A percentile compares a stretch with the other conserved stretches of the same genome.
These are phyloP conservation scores for Ooceraea biroi DNA, from an alignment of 1,140 invertebrate species.

Conservation along the genomic window DNA sequence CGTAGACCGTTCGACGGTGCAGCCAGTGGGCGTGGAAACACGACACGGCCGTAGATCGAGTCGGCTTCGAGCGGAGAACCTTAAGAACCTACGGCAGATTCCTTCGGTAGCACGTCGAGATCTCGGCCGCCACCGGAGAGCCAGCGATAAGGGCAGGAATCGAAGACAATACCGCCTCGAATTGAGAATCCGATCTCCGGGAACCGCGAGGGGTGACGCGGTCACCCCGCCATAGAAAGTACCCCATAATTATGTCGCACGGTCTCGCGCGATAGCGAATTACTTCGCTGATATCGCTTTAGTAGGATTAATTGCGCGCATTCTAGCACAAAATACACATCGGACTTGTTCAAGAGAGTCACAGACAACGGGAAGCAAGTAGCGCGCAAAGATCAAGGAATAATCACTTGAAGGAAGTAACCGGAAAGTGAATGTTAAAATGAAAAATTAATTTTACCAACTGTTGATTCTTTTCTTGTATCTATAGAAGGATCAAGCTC, in stretches of 20 bases:
- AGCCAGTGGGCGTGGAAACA: constrained; percentile 79
- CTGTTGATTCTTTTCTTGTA: neutral
- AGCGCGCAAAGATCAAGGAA: neutral
- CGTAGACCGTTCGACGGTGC: constrained; percentile 71
- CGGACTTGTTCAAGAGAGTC: neutral
- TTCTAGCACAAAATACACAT: neutral
- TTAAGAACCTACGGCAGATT: constrained; percentile 65
- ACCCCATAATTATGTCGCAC: neutral
- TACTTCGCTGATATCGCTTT: neutral
- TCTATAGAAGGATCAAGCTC: constrained; percentile 3
- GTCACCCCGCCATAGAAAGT: constrained; percentile 18
- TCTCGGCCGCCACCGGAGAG: constrained; percentile 64
- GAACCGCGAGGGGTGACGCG: constrained; percentile 39
- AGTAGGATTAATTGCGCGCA: neutral
- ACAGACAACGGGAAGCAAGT: neutral
- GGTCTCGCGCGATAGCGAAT: neutral
- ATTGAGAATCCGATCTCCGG: constrained; percentile 58
- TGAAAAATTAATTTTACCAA: neutral
- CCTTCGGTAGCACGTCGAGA: constrained; percentile 57
- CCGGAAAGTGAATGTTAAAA: neutral
- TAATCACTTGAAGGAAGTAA: no score
- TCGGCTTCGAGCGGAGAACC: constrained; percentile 67
- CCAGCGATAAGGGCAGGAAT: constrained; percentile 65
- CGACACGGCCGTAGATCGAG: constrained; percentile 78
- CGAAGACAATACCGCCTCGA: constrained; percentile 67